Evolutionary conservation across 2,797 vertebrate species (phyloP), one percentile per base, ranked within the genome.

Genomic region (Crenichthys baileyi): DNA sequence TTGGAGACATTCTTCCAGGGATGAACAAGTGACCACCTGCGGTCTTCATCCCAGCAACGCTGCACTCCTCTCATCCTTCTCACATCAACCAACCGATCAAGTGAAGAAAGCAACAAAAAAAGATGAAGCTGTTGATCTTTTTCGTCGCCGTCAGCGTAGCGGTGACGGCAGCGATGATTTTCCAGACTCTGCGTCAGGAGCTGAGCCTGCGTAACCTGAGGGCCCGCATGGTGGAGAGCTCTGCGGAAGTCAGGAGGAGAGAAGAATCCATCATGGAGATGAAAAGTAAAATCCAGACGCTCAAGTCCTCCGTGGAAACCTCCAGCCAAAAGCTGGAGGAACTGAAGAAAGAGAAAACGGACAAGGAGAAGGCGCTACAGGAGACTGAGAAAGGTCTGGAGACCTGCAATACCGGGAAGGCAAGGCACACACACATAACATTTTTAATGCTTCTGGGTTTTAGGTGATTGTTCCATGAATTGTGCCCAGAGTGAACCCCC

Each of bases 101-200:
- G 39, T 13, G 22, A 8, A 13, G 12, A 50, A 63, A 22, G 41
- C 20, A 67, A 65, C 0, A 20, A 39, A 11, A 39, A 13, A 39
- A 53, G 13, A 95, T 95, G 95, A 95, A 92, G 86, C 0, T 84
- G 4, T 0, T 56, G 15, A 0, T 85, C 0, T 68, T 8, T 1
- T 7, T 94, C 5, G 1, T 81, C 15, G 1, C 70, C 7, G 4
- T 95, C 53, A 79, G 88, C 5, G 0, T 85, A n/a, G 72, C 76
- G 1, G 79, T 90, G 2, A 81, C 94, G 90, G 7, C 15, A 0
- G 51, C 75, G 0, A 76, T 95, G 81, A 20, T 88, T n/a, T 86
- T 74, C 71, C 91, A 95, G 72, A 85, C 90, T 2, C 7, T 93
- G 79, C 76, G 72, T 1, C 95, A 96, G 88, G 95, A 96, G 87